Evolutionary conservation across 1,140 invertebrate genomes (phyloP).

Genomic region (Scaptomyza pallida): DNA sequence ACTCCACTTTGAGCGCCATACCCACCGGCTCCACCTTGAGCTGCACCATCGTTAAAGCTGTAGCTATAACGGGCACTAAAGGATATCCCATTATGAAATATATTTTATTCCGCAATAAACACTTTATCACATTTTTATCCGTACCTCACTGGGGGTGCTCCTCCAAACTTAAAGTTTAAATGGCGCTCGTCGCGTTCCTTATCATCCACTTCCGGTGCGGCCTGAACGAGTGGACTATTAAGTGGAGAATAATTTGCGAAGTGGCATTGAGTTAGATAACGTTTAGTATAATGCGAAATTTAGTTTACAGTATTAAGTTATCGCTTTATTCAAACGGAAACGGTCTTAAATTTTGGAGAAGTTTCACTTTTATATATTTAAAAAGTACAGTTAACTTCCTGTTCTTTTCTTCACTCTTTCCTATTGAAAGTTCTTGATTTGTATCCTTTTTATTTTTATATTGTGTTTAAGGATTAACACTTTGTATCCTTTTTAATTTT

Average conservation of each 20-base stretch:
- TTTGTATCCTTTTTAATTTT: no score
- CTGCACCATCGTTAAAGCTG: constrained; percentile 32
- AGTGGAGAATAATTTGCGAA: constrained; percentile 30
- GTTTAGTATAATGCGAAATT: not conserved
- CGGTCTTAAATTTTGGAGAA: not conserved
- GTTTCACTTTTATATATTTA: no score
- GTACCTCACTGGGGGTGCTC: constrained; percentile 60
- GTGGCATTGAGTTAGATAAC: constrained; percentile 25
- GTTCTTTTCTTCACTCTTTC: no score
- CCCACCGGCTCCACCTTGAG: constrained; percentile 15
- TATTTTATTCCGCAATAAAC: not conserved
- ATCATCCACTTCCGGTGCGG: constrained; percentile 56
- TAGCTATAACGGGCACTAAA: constrained; percentile 55
- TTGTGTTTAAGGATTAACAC: no score
- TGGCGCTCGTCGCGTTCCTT: constrained; percentile 63
- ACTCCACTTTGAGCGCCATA: constrained; percentile 26
- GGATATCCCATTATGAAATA: not conserved
- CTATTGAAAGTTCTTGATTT: no score
- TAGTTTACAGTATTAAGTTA: not conserved
- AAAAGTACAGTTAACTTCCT: no score
- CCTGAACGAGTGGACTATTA: constrained; percentile 50
- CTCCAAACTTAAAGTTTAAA: constrained; percentile 43
- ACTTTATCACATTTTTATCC: constrained; percentile 9
- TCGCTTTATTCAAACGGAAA: not conserved
- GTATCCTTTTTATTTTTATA: no score